phyloP scores from a whole-genome alignment of 2,113 vertebrate species.

The Oryzias celebensis region DNA sequence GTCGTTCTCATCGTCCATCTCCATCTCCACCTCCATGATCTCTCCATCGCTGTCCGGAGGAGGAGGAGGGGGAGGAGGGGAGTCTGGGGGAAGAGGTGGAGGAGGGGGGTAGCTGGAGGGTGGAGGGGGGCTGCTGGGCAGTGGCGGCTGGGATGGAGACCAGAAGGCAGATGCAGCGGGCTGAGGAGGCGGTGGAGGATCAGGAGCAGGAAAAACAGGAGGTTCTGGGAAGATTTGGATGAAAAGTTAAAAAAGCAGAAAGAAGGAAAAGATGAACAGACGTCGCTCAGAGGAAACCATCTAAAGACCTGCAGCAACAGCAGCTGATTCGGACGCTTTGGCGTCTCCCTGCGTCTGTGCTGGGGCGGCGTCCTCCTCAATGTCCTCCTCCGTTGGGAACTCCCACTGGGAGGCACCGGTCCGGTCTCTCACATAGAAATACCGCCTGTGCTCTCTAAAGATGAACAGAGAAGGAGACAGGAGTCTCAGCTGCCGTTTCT shows the following conservation, averaged over 20 bases:
- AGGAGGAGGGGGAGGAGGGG: constrained; percentile 79
- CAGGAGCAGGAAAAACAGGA: not conserved
- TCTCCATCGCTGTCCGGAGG: constrained; percentile 87
- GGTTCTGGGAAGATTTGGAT: constrained; percentile 24
- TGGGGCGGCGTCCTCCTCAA: constrained; percentile 73
- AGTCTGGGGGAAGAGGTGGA: constrained; percentile 80
- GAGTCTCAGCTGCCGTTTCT: constrained; percentile 63
- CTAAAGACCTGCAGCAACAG: constrained; percentile 45
- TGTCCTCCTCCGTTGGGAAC: constrained; percentile 90
- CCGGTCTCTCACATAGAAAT: constrained; percentile 99
- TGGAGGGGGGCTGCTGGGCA: constrained; percentile 86
- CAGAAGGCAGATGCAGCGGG: constrained; percentile 80
- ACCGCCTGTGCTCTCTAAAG: constrained; percentile 99
- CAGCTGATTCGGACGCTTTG: constrained; percentile 35
- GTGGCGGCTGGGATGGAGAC: constrained; percentile 78
- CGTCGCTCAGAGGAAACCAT: not conserved
- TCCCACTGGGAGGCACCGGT: constrained; percentile 96
- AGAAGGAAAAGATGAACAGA: not conserved
- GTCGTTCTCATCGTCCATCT: constrained; percentile 93
- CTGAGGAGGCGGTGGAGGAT: constrained; percentile 52
- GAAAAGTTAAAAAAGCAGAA: not conserved
- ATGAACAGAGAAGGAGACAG: constrained; percentile 87
- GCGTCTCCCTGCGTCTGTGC: constrained; percentile 68
- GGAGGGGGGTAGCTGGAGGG: constrained; percentile 82
- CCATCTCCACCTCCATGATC: constrained; percentile 98